A percentile compares a stretch with the other conserved stretches of the same genome.
Evolutionary conservation across 1,140 invertebrate genomes (phyloP).

Genomic region (Agrypnia vestita): DNA sequence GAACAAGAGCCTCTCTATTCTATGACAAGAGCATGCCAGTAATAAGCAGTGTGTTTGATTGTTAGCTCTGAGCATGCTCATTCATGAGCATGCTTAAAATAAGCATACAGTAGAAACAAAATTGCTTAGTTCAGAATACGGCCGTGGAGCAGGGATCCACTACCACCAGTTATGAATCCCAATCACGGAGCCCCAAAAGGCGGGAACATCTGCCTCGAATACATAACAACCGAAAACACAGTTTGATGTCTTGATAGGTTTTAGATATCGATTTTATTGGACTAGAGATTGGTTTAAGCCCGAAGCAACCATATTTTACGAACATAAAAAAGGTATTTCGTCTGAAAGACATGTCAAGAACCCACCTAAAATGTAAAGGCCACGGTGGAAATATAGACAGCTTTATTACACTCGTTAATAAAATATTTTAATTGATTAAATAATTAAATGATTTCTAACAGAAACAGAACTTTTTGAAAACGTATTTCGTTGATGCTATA

Average conservation of each 20-base stretch:
- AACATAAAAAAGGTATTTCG: constrained; percentile 13
- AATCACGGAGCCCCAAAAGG: background rate
- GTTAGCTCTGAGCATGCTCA: too few species aligned
- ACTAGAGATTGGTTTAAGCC: constrained; percentile 11
- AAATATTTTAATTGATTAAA: constrained; percentile 19
- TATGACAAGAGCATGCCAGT: too few species aligned
- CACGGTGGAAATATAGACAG: background rate
- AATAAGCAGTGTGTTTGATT: too few species aligned
- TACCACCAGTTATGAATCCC: background rate
- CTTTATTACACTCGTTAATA: constrained; percentile 23
- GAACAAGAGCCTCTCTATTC: too few species aligned
- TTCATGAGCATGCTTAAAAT: too few species aligned
- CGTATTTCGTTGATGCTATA: too few species aligned
- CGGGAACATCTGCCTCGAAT: constrained; percentile 31
- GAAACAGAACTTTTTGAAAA: too few species aligned
- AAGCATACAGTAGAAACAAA: too few species aligned
- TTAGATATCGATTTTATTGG: constrained; percentile 43
- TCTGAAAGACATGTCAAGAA: constrained; percentile 19
- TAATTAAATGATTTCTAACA: background rate
- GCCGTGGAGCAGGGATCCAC: background rate
- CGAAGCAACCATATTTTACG: constrained; percentile 29
- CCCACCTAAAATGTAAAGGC: constrained; percentile 28
- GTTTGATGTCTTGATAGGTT: constrained; percentile 45
- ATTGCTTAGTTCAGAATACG: too few species aligned
- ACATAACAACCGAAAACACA: background rate